Evolutionary conservation across 2,888 invertebrate genomes (phyloP).

Genomic region (Cephus spinipes): DNA sequence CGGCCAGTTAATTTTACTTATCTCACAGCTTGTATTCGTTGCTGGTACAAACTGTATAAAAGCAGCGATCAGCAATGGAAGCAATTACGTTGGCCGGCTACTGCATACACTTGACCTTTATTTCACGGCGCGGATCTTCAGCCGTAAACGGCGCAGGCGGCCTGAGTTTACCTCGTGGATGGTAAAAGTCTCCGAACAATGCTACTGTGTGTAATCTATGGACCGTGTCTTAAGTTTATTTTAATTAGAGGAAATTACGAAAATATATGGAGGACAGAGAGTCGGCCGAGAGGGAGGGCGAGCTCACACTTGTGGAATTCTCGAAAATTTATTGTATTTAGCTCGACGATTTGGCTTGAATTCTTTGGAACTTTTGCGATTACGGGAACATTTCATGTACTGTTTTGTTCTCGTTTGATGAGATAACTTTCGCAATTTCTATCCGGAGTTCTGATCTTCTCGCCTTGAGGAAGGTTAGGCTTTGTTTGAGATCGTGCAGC

Average conservation of each 20-base stretch:
- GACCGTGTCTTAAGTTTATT: constrained; percentile 57
- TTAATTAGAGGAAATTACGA: constrained; percentile 64
- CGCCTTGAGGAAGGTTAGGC: background rate
- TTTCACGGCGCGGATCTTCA: constrained; percentile 29
- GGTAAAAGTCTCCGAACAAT: constrained; percentile 52
- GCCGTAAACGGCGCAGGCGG: constrained; percentile 13
- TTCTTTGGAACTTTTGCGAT: too few relatives aligned
- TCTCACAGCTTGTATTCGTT: too few relatives aligned
- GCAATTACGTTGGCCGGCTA: constrained; percentile 15
- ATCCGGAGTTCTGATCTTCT: constrained; percentile 15
- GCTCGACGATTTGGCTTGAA: too few relatives aligned
- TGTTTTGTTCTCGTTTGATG: background rate
- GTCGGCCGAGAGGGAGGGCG: too few relatives aligned
- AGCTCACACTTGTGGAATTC: too few relatives aligned
- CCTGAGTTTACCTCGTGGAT: constrained; percentile 10
- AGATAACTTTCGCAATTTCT: background rate
- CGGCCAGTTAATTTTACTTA: too few relatives aligned
- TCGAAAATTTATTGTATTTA: too few relatives aligned
- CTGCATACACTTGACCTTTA: constrained; percentile 63
- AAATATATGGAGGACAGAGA: constrained; percentile 23
- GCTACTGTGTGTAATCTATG: constrained; percentile 38
- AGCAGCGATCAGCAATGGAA: background rate
- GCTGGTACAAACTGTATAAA: too few relatives aligned
- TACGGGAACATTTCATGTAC: constrained; percentile 1
- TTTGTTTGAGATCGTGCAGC: background rate